phyloP scores from a whole-genome alignment of 2,797 vertebrate genomes.

The Liparis tanakae region DNA sequence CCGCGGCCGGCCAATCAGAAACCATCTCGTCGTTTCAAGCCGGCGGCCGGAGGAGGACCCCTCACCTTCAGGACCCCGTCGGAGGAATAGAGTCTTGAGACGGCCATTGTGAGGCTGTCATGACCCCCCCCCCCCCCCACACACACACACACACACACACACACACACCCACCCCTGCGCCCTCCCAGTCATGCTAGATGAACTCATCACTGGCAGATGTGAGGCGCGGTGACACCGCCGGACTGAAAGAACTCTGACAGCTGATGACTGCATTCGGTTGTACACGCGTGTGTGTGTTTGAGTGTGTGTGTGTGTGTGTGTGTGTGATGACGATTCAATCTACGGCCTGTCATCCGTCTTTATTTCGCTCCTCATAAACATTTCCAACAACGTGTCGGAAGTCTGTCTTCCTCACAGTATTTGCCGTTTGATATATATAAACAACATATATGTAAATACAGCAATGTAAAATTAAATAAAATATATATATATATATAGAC shows the following conservation, averaged over 20 bases:
- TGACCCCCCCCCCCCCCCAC: constrained; percentile 17
- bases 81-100: constrained; percentile 68
- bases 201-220: constrained; percentile 64
- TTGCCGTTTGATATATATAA: neutral
- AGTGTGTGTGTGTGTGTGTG: neutral
- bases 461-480: too few species aligned
- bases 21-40: constrained; percentile 46
- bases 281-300: neutral
- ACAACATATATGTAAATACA: too few species aligned
- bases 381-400: neutral
- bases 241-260: constrained; percentile 13
- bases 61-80: constrained; percentile 58
- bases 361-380: neutral
- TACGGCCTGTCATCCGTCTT: neutral
- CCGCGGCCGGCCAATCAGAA: constrained; percentile 65
- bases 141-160: too few species aligned
- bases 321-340: constrained; percentile 32
- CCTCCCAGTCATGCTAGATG: constrained; percentile 34
- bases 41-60: constrained; percentile 29
- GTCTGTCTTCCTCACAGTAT: neutral
- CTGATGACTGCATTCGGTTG: neutral
- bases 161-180: neutral
- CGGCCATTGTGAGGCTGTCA: constrained; percentile 82
- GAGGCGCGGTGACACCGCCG: constrained; percentile 38
- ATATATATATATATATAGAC: too few species aligned